These are phyloP conservation scores for Nothocercus nigrocapillus DNA, from an alignment of 2,113 vertebrate genomes.

Conservation along the genomic window DNA sequence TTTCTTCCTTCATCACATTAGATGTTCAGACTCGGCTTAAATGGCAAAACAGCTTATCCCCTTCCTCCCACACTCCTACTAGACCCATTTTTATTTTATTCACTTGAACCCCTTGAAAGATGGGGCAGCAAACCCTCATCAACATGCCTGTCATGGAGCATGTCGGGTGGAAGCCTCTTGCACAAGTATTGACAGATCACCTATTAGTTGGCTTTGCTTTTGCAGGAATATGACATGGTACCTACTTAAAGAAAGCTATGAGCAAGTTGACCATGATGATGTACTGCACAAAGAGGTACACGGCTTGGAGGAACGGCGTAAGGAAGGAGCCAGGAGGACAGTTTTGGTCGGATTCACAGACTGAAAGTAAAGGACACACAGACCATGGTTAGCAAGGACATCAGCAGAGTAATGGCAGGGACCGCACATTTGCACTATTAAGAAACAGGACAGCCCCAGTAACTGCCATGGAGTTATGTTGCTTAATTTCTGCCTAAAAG, in stretches of 20 bases:
- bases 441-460: neutral
- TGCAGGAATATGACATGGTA: neutral
- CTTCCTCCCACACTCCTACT: neutral
- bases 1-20: neutral
- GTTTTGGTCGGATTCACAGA: slow-evolving; percentile 74
- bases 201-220: neutral
- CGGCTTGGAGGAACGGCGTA: slow-evolving; percentile 90
- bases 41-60: neutral
- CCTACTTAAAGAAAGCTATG: slow-evolving; percentile 98
- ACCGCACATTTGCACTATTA: neutral
- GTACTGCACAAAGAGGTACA: slow-evolving; percentile 97
- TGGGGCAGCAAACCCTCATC: neutral
- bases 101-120: neutral
- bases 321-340: slow-evolving; percentile 92
- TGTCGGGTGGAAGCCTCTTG: neutral
- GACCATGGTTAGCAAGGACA: neutral
- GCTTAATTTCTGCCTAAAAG: neutral
- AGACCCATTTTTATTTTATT: neutral
- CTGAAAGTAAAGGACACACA: slow-evolving; percentile 72
- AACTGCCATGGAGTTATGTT: neutral
- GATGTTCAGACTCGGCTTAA: neutral
- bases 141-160: neutral
- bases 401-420: neutral
- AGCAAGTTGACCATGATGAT: slow-evolving; percentile 99
- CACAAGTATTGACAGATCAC: neutral